A percentile compares a stretch with the other conserved stretches of the same genome.
phyloP scores from a whole-genome alignment of 2,888 invertebrate species.

The Platycnemis pennipes region DNA sequence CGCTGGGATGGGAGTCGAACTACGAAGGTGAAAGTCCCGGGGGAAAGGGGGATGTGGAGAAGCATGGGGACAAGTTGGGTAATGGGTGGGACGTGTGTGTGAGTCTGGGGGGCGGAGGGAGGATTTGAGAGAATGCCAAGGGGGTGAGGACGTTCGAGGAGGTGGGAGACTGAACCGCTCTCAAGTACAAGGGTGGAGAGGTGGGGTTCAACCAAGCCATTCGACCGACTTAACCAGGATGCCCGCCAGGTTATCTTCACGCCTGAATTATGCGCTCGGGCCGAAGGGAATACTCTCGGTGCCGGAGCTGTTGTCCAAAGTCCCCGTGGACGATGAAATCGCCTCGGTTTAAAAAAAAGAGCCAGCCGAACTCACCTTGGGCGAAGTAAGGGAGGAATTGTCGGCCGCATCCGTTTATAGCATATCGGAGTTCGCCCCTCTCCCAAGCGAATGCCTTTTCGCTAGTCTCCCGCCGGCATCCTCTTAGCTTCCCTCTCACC shows the following conservation, averaged over 20 bases:
- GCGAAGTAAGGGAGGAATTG: slow-evolving; percentile 29
- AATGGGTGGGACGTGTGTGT: neutral
- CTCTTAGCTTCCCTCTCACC: neutral
- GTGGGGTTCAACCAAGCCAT: neutral
- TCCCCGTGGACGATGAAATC: neutral
- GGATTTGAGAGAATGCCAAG: neutral
- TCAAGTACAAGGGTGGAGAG: neutral
- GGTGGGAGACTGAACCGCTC: neutral
- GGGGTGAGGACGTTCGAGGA: neutral
- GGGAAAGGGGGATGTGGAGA: neutral
- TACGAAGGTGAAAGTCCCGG: neutral
- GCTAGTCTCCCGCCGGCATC: neutral
- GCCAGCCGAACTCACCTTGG: neutral
- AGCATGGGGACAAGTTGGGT: neutral
- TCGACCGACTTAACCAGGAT: slow-evolving; percentile 45
- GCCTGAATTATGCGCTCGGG: neutral
- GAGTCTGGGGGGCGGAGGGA: no score
- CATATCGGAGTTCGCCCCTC: neutral
- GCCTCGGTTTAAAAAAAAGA: slow-evolving; percentile 9
- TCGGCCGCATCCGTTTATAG: neutral
- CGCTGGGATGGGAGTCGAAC: neutral
- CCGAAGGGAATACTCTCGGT: neutral
- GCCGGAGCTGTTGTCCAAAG: neutral
- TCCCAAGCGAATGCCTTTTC: neutral
- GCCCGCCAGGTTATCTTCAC: slow-evolving; percentile 25